Evolutionary conservation across 2,888 invertebrate species (phyloP).

Genomic region (Leuctra nigra): DNA sequence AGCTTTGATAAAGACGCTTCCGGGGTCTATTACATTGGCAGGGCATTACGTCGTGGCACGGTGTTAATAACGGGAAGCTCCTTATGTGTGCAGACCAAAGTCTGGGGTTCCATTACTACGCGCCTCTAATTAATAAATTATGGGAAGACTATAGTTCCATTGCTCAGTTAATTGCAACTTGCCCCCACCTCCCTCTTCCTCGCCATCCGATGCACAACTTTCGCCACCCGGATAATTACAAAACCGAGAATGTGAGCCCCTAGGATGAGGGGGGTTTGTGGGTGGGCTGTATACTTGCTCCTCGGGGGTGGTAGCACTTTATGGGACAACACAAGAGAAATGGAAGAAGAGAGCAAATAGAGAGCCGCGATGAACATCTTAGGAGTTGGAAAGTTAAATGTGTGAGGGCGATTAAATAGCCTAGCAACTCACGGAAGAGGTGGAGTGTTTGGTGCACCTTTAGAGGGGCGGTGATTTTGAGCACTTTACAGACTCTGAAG

Average conservation of each 20-base stretch:
- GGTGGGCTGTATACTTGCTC: not conserved
- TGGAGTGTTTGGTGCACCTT: too few relatives aligned
- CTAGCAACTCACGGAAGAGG: too few relatives aligned
- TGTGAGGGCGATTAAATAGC: too few relatives aligned
- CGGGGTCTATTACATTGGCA: conserved; percentile 5
- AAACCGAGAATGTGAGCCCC: conserved; percentile 14
- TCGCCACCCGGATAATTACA: conserved; percentile 20
- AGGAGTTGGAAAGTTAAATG: conserved; percentile 5
- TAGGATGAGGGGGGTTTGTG: not conserved
- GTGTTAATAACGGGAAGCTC: not conserved
- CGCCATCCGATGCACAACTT: not conserved
- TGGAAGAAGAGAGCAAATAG: conserved; percentile 5
- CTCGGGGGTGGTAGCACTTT: not conserved
- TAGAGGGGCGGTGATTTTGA: too few relatives aligned
- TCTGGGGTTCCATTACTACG: conserved; percentile 13
- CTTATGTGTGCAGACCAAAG: not conserved
- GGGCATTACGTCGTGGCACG: not conserved
- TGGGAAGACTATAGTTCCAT: conserved; percentile 12
- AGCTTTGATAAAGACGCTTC: not conserved
- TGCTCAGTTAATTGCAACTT: conserved; percentile 18
- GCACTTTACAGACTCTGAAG: too few relatives aligned
- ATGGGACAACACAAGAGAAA: conserved; percentile 22
- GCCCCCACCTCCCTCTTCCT: not conserved
- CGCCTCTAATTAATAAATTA: conserved; percentile 26
- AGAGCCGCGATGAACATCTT: conserved; percentile 4